These are phyloP conservation scores for Pipistrellus pipistrellus DNA, from an alignment of 2,797 vertebrate genomes.

Conservation along the genomic window DNA sequence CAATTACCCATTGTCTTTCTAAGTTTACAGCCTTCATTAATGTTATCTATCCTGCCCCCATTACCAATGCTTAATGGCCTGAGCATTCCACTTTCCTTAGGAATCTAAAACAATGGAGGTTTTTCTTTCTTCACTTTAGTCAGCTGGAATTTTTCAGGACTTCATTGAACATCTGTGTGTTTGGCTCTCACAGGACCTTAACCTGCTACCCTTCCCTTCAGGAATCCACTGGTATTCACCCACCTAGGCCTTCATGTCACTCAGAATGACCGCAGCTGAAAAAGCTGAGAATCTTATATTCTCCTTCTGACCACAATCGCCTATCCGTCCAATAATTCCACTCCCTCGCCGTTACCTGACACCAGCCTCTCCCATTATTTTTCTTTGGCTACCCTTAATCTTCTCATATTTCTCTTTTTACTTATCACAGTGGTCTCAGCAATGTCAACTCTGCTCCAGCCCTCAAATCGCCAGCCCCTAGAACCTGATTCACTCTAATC, in stretches of 20 bases:
- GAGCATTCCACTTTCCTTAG: neutral
- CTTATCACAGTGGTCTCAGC: neutral
- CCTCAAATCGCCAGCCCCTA: neutral
- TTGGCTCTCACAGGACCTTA: neutral
- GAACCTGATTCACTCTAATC: neutral
- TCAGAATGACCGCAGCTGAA: neutral
- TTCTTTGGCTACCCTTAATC: neutral
- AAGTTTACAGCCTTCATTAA: neutral
- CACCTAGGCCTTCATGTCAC: neutral
- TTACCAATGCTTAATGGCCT: neutral
- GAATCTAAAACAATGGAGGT: neutral
- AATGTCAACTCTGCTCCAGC: neutral
- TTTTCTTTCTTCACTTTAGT: neutral
- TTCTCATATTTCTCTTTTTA: neutral
- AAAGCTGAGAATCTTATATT: neutral
- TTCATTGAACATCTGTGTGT: fast-evolving
- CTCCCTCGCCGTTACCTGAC: neutral
- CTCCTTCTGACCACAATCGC: neutral
- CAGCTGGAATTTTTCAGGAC: neutral
- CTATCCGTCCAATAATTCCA: neutral
- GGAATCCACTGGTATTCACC: too few relatives aligned
- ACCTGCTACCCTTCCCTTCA: neutral
- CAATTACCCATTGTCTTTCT: neutral
- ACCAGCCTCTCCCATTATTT: neutral
- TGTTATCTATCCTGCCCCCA: neutral